Base-by-base conservation (phyloP, 2,797 vertebrate species). In the Hypotaenidia philippensis region DNA sequence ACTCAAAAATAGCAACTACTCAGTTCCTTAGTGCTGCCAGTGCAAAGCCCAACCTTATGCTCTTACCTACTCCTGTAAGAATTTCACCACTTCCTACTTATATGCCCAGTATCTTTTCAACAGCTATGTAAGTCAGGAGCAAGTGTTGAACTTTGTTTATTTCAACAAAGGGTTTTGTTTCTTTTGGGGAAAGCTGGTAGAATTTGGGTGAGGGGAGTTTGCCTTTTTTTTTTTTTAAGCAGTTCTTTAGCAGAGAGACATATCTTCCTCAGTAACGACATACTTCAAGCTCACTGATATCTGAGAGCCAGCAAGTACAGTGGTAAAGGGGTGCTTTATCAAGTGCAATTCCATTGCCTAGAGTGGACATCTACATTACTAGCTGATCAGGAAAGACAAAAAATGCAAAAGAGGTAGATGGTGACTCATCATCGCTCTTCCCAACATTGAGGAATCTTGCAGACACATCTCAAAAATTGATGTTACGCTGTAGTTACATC, bases 21-120 rank as follows among this genome's bases (percentile, higher is more conserved):
- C 13, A 36, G 80, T 50, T 76, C 64, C 36, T 53, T 41, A 87
- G 64, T 52, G n/a, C 34, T 77, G 10, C 15, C 29, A 84, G 6
- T 11, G 38, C n/a, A 70, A 78, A 77, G 31, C 20, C 23, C 45
- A 78, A 27, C 2, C 26, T 52, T 34, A 34, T 5, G 8, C n/a
- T 59, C 32, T 38, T 20, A 38, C 2, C 52, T 36, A 44, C 41
- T 27, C 26, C 40, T 60, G 12, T 19, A 65, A 76, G 70, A 5
- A 14, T 56, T 50, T n/a, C 9, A 44, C 12, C 16, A 10, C n/a
- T 76, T 79, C 36, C 19, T 32, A 4, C 22, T 69, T 65, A 26
- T 0, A 0, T 22, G 10, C 6, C 14, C n/a, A 44, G 10, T 23
- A 77, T 20, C 36, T 74, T 63, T 49, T n/a, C 36, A 59, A 47